Percentiles rank a stretch among this genome's conserved stretches.
These are phyloP conservation scores for Mythimna albipuncta DNA, from an alignment of 2,888 invertebrate species.

Conservation along the genomic window DNA sequence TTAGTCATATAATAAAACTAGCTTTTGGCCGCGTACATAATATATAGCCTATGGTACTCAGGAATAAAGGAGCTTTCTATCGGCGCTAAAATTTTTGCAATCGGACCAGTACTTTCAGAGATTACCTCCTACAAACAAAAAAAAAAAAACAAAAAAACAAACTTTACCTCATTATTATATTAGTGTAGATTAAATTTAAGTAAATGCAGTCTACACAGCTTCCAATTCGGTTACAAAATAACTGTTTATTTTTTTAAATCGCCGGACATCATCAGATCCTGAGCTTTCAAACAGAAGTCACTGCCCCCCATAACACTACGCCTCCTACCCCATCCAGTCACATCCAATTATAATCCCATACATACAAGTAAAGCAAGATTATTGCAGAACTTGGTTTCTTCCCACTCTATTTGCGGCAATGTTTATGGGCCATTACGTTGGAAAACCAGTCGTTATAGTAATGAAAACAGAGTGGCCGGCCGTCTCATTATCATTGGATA, in stretches of 20 bases:
- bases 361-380: conserved; percentile 71
- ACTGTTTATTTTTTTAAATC: background rate
- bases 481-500: conserved; percentile 86
- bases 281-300: background rate
- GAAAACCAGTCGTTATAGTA: conserved; percentile 85
- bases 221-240: background rate
- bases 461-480: conserved; percentile 87
- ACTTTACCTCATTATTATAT: too few relatives aligned
- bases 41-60: too few relatives aligned
- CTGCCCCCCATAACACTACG: background rate
- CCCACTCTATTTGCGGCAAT: conserved; percentile 83
- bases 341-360: conserved; percentile 55
- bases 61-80: too few relatives aligned
- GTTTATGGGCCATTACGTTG: conserved; percentile 87
- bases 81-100: too few relatives aligned
- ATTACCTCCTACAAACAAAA: too few relatives aligned
- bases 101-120: too few relatives aligned
- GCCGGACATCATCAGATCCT: too few relatives aligned
- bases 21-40: too few relatives aligned
- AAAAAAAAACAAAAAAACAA: too few relatives aligned
- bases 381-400: conserved; percentile 81
- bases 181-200: too few relatives aligned
- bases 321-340: conserved; percentile 63
- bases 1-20: too few relatives aligned
- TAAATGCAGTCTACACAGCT: background rate